Evolutionary conservation across 2,797 vertebrate genomes (phyloP).

Genomic region (Fistularia tabacaria): DNA sequence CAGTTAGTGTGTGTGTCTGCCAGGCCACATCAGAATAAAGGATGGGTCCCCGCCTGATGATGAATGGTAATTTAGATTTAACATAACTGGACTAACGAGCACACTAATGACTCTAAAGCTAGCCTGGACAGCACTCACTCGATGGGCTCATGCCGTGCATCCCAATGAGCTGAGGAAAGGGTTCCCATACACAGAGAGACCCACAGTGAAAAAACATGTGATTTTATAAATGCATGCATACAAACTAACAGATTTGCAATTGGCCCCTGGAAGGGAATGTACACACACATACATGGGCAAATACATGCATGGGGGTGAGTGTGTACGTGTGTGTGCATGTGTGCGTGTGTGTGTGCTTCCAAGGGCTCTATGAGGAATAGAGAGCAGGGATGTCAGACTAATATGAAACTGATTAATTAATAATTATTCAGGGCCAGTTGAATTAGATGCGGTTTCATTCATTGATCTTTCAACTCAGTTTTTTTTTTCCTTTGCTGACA

Average conservation of each 20-base stretch:
- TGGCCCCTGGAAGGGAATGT: conserved; percentile 16
- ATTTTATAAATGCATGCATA: conserved; percentile 59
- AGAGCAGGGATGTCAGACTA: conserved; percentile 47
- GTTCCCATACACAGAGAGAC: conserved; percentile 25
- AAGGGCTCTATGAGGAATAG: conserved; percentile 17
- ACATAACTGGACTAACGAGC: conserved; percentile 82
- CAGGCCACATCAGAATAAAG: conserved; percentile 73
- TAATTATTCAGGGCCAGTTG: conserved; percentile 57
- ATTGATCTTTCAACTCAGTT: conserved; percentile 35
- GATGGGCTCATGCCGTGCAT: conserved; percentile 61
- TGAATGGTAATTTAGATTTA: conserved; percentile 85
- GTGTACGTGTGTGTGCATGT: conserved; percentile 6
- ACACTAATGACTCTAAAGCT: conserved; percentile 79
- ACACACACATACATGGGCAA: conserved; percentile 10
- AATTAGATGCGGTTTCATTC: conserved; percentile 57
- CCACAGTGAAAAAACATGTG: conserved; percentile 36
- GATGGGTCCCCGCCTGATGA: conserved; percentile 77
- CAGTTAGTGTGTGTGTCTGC: conserved; percentile 68
- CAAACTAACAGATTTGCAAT: conserved; percentile 46
- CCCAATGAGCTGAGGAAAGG: conserved; percentile 71
- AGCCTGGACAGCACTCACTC: conserved; percentile 70
- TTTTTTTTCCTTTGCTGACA: conserved; percentile 17
- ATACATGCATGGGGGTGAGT: background rate
- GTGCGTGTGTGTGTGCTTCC: conserved; percentile 7
- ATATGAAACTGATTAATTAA: conserved; percentile 66